These are phyloP conservation scores for Megastigmus dorsalis DNA, from an alignment of 2,888 invertebrate species.

Conservation along the genomic window DNA sequence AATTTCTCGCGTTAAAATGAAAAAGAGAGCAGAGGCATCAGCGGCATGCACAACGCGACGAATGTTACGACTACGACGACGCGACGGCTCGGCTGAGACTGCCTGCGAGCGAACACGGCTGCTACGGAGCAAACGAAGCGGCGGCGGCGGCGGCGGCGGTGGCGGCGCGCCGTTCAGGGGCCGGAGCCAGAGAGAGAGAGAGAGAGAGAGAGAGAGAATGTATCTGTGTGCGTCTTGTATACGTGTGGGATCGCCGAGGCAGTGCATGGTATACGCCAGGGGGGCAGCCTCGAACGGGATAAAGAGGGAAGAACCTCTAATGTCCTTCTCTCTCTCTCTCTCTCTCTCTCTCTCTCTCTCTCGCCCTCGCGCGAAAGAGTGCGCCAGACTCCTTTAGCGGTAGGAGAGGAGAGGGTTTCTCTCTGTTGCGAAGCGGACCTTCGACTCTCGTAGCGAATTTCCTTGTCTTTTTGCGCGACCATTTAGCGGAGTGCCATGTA, in stretches of 20 bases:
- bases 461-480: neutral
- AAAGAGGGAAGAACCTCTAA: slow-evolving; percentile 29
- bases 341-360: neutral
- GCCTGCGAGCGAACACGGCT: no score
- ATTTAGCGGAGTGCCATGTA: neutral
- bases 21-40: no score
- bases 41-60: no score
- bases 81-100: slow-evolving; percentile 49
- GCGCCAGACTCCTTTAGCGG: neutral
- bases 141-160: slow-evolving; percentile 16
- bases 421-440: slow-evolving; percentile 40
- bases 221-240: neutral
- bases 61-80: no score
- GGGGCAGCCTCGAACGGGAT: neutral
- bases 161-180: slow-evolving; percentile 1
- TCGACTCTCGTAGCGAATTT: slow-evolving; percentile 24
- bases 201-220: neutral
- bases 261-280: no score
- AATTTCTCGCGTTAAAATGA: no score
- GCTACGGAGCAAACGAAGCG: neutral
- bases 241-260: neutral
- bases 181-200: neutral
- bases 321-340: slow-evolving; percentile 34
- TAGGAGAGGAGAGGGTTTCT: slow-evolving; percentile 21
- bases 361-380: neutral